phyloP scores from a whole-genome alignment of 2,888 invertebrate genomes.

The Nemurella pictetii region DNA sequence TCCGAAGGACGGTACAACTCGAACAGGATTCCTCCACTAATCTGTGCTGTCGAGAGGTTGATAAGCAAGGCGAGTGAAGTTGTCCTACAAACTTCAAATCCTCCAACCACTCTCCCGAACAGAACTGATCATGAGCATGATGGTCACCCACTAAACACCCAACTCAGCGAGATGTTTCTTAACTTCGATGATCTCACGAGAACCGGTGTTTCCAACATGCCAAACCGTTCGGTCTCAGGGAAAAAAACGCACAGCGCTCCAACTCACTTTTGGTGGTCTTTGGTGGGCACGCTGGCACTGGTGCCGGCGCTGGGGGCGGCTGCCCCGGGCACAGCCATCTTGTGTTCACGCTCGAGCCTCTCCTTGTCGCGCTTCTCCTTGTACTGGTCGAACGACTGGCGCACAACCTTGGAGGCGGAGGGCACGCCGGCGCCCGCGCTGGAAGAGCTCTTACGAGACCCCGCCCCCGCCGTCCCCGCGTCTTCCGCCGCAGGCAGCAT shows the following conservation, averaged over 20 bases:
- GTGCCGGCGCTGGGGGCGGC: background rate
- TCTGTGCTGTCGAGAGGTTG: too few species aligned
- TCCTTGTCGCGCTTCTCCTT: conserved; percentile 67
- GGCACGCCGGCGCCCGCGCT: conserved; percentile 48
- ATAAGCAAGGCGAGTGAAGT: too few species aligned
- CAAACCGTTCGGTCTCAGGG: too few species aligned
- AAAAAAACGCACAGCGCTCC: background rate
- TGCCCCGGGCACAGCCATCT: background rate
- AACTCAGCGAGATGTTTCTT: too few species aligned
- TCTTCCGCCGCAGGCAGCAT: conserved; percentile 15
- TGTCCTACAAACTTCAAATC: too few species aligned
- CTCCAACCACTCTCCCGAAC: too few species aligned
- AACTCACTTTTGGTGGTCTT: background rate
- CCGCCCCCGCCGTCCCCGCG: background rate
- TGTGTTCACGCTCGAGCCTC: conserved; percentile 59
- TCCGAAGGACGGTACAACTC: too few species aligned
- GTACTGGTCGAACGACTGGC: conserved; percentile 60
- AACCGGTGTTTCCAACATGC: too few species aligned
- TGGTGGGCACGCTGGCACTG: conserved; percentile 6
- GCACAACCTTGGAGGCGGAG: conserved; percentile 57
- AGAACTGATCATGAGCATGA: too few species aligned
- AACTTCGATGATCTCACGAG: too few species aligned
- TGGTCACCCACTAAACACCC: too few species aligned
- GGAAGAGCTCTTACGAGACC: background rate
- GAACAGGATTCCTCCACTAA: too few species aligned